phyloP scores from a whole-genome alignment of 2,797 vertebrate genomes.

The Etheostoma perlongum region DNA sequence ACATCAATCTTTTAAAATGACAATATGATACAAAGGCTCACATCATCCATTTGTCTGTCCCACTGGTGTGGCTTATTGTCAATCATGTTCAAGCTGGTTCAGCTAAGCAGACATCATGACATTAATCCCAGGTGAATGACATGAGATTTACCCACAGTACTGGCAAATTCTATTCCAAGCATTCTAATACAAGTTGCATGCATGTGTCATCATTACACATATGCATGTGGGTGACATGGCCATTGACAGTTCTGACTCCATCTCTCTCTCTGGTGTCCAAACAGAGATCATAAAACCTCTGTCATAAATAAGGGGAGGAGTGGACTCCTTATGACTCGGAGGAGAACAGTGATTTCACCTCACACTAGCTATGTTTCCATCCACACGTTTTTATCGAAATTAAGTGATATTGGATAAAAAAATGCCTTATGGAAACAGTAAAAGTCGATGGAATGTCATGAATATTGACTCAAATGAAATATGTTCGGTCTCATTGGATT shows the following conservation, averaged over 20 bases:
- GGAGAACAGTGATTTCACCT: too few species aligned
- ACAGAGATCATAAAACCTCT: not conserved
- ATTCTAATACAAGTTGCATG: constrained; percentile 2
- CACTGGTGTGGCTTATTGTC: not conserved
- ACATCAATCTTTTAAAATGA: constrained; percentile 7
- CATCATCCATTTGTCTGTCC: constrained; percentile 8
- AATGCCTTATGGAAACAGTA: too few species aligned
- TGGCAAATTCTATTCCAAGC: not conserved
- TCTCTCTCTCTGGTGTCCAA: too few species aligned
- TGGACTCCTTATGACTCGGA: too few species aligned
- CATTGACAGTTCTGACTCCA: too few species aligned
- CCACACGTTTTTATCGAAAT: too few species aligned
- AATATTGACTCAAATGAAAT: too few species aligned
- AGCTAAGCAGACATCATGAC: constrained; percentile 7
- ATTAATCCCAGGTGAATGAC: constrained; percentile 15
- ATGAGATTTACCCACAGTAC: not conserved
- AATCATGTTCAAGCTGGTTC: constrained; percentile 7
- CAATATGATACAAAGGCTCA: constrained; percentile 14
- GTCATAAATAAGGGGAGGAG: too few species aligned
- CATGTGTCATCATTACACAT: not conserved
- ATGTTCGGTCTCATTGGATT: too few species aligned
- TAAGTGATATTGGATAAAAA: too few species aligned
- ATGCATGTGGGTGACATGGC: not conserved
- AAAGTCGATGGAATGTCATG: too few species aligned
- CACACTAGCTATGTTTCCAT: too few species aligned